Conservation (phyloP, 2,797 vertebrate genomes). For the Myotis pilosus region DNA sequence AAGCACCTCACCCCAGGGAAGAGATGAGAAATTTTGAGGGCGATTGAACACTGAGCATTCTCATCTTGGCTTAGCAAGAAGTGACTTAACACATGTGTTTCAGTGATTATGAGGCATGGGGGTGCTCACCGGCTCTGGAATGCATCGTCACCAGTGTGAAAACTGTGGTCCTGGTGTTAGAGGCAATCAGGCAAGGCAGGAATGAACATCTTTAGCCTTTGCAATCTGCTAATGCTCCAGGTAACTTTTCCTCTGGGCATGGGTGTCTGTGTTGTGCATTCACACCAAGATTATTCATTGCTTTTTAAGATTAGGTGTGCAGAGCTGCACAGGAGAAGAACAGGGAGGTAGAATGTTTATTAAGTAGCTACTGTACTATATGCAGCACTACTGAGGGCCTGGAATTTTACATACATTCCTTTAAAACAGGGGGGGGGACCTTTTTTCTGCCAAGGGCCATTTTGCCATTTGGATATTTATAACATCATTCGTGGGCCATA, state of each 20-base stretch:
- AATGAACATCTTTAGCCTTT: slow-evolving; percentile 49
- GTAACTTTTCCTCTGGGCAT: slow-evolving; percentile 36
- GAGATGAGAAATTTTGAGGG: slow-evolving; percentile 88
- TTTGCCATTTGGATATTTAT: too few relatives aligned
- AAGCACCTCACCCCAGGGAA: slow-evolving; percentile 83
- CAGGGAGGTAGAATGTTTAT: slow-evolving; percentile 1
- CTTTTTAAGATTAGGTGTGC: slow-evolving; percentile 39
- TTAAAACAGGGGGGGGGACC: background rate
- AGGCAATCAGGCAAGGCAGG: slow-evolving; percentile 57
- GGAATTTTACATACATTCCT: background rate
- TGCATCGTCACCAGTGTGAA: slow-evolving; percentile 61
- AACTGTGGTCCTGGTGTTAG: slow-evolving; percentile 48
- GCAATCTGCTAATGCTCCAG: slow-evolving; percentile 38
- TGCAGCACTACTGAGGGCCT: background rate
- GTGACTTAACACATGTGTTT: slow-evolving; percentile 83
- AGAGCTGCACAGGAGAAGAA: slow-evolving; percentile 31
- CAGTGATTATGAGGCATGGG: slow-evolving; percentile 76
- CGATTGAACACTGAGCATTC: slow-evolving; percentile 85
- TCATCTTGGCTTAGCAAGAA: slow-evolving; percentile 78
- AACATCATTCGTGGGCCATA: too few relatives aligned
- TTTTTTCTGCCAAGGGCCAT: too few relatives aligned
- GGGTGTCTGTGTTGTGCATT: background rate
- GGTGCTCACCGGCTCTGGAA: slow-evolving; percentile 72
- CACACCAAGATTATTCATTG: slow-evolving; percentile 48
- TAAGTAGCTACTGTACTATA: background rate